A percentile compares a stretch with the other conserved stretches of the same genome.
These are phyloP conservation scores for Megamerina dolium DNA, from an alignment of 2,888 invertebrate genomes.

Conservation along the genomic window DNA sequence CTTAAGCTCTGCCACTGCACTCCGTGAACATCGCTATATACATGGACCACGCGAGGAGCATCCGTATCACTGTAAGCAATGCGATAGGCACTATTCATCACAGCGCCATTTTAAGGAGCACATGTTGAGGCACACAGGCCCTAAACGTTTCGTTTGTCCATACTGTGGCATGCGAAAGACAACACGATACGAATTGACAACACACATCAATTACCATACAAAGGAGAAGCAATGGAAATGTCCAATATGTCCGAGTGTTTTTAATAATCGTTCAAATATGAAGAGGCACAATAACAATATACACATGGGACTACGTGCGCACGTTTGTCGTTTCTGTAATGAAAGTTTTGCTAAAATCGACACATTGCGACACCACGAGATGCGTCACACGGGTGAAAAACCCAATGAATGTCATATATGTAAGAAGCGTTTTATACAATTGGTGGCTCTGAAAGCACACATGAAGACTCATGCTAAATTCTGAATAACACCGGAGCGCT, in stretches of 20 bases:
- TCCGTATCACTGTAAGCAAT: conserved; percentile 33
- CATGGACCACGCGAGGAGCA: conserved; percentile 24
- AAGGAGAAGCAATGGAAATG: conserved; percentile 25
- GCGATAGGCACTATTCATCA: conserved; percentile 32
- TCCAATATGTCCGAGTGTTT: conserved; percentile 20
- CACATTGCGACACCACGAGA: too few species aligned
- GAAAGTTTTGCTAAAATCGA: conserved; percentile 26
- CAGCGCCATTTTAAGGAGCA: conserved; percentile 30
- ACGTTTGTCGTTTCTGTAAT: conserved; percentile 23
- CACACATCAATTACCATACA: conserved; percentile 27
- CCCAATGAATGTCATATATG: too few species aligned
- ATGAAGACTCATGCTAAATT: conserved; percentile 24
- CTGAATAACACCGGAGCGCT: too few species aligned
- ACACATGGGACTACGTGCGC: conserved; percentile 24
- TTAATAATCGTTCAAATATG: conserved; percentile 23
- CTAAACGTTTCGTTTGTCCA: conserved; percentile 30
- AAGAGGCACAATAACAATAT: conserved; percentile 24
- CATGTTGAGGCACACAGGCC: conserved; percentile 29
- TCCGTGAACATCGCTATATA: conserved; percentile 27
- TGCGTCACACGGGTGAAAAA: conserved; percentile 26
- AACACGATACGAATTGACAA: too few species aligned
- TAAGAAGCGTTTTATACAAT: conserved; percentile 27
- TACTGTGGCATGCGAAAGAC: too few species aligned
- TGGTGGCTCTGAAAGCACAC: conserved; percentile 23
- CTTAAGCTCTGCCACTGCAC: conserved; percentile 19